Evolutionary conservation across 2,113 vertebrate species (phyloP), one percentile per base, ranked within the genome.

Genomic region (Heterotis niloticus): DNA sequence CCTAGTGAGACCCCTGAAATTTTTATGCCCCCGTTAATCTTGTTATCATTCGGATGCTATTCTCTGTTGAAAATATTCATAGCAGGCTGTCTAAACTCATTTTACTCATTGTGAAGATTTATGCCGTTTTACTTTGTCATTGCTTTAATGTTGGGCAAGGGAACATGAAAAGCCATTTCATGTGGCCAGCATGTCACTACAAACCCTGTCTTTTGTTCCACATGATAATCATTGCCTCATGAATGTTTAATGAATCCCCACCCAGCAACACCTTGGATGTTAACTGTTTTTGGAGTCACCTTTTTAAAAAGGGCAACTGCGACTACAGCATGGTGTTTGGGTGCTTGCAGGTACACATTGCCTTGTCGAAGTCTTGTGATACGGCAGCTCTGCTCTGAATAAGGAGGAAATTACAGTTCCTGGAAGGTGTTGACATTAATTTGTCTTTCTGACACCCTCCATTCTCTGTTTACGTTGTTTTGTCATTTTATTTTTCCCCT

Each of bases 11-110:
- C 59, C 75, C 75, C 68, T 4, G 66, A 34, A 23, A 65, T 77
- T 77, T 81, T 72, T 71, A 77, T 81, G 77, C 76, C 51, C 54
- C 56, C 62, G 66, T 81, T 81, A 81, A 81, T 81, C 80, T 77
- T 77, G 80, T 77, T 77, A 77, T 77, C 75, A 56, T 68, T 72
- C 23, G 75, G 74, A 64, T 64, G 75, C 80, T 65, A 81, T 81
- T 81, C 80, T 77, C 75, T n/a, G 66, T 26, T 52, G 67, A 78
- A 81, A 77, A 76, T 44, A 44, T 76, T 77, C 75, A 77, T 81
- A 65, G 67, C 75, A 72, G 75, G 34, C 67, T 77, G 80, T 77
- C 80, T 71, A 71, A 69, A 76, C 80, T 81, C 75, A 70, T 81
- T 81, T 64, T 56, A 62, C 44, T 77, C 75, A 72, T 57, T 34